Evolutionary conservation across 2,113 vertebrate species (phyloP), one percentile per base, ranked within the genome.

Genomic region (Lichenostomus cassidix): DNA sequence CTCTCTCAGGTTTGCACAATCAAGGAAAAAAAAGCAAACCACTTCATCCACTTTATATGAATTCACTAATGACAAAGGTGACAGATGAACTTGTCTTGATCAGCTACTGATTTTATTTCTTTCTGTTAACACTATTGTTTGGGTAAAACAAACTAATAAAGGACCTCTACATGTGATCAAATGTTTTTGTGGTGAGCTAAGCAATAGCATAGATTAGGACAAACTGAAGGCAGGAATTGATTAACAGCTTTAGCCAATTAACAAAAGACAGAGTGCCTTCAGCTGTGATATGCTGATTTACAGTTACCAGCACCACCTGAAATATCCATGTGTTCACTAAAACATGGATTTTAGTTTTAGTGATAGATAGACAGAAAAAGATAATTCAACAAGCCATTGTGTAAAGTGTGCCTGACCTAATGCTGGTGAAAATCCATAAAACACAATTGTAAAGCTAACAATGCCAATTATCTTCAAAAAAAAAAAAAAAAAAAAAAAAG

Each of bases 71-170:
- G 79, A 91, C 83, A 97, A 91, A 77, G 59, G 84, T 94, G 85
- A 92, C 90, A 96, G 88, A 62, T 69, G 76, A 94, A 96, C 89
- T 70, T 94, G 73, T 89, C 93, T 96, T 93, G 87, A 97, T 95
- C 94, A 94, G 83, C 67, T 95, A 87, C 84, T 96, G 95, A 96
- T 96, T 97, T 97, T 94, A 84, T 92, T 97, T 93, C 70, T 96
- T 95, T 88, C 89, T 90, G 52, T 86, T 93, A 95, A 77, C 60
- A 64, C 41, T 93, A 28, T 37, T 96, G 71, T 92, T 79, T 50
- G 44, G 83, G 69, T 92, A 96, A 94, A 97, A 92, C 65, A 91
- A 96, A 96, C 83, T 81, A 91, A 93, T 2, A 93, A 95, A 92
- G 87, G 92, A 93, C 12, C 39, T 71, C 70, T 94, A 93, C 64